Conservation (phyloP, 2,113 vertebrate species). For the Aythya baeri region DNA sequence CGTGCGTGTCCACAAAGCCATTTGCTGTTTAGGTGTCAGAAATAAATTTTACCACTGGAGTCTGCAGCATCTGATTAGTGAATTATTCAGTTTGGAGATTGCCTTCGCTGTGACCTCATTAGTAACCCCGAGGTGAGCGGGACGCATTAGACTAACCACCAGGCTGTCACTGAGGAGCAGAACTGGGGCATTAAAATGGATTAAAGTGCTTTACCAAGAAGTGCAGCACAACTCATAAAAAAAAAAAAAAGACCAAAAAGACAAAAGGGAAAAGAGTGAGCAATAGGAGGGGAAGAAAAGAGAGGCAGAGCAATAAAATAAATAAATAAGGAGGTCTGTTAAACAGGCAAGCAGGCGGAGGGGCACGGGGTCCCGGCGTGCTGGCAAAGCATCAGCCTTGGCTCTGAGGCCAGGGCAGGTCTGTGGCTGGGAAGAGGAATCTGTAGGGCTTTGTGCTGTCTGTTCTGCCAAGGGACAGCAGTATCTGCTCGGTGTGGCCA, state of each 20-base stretch:
- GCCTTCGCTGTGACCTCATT: conserved; percentile 84
- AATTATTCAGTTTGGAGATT: conserved; percentile 87
- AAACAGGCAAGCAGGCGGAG: conserved; percentile 25
- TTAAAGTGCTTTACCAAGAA: conserved; percentile 89
- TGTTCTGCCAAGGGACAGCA: background rate
- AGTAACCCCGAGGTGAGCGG: conserved; percentile 86
- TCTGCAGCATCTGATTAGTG: conserved; percentile 86
- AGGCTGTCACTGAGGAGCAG: conserved; percentile 78
- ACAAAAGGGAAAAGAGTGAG: conserved; percentile 10
- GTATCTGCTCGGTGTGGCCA: background rate
- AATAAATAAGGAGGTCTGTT: conserved; percentile 58
- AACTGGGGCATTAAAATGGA: conserved; percentile 84
- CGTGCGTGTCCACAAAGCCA: conserved; percentile 70
- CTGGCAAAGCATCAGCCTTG: background rate
- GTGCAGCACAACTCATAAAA: conserved; percentile 72
- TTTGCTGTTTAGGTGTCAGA: conserved; percentile 84
- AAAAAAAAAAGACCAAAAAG: background rate
- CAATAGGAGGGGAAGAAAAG: background rate
- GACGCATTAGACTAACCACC: conserved; percentile 86
- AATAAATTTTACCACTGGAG: conserved; percentile 87
- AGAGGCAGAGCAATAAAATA: conserved; percentile 22
- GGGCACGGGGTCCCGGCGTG: background rate
- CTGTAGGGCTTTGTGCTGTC: background rate
- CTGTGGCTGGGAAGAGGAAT: background rate
- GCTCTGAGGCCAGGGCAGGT: background rate